phyloP scores from a whole-genome alignment of 2,113 vertebrate species.

The Sorex araneus region DNA sequence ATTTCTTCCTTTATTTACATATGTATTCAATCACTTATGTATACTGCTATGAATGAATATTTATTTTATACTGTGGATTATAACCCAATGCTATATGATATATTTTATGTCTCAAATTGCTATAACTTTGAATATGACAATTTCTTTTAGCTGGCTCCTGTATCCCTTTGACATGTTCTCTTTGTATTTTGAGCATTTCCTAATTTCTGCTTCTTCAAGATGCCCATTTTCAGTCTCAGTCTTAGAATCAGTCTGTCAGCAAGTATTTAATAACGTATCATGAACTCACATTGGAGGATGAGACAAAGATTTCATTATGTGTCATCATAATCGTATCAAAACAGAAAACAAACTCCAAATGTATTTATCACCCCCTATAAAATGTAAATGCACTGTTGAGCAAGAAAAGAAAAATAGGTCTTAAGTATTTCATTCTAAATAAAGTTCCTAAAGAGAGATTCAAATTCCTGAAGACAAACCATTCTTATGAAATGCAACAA shows the following conservation, averaged over 20 bases:
- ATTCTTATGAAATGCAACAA: not conserved
- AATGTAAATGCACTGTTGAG: not conserved
- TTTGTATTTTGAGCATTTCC: constrained; percentile 12
- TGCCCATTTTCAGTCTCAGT: not conserved
- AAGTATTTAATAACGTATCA: constrained; percentile 24
- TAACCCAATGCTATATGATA: not conserved
- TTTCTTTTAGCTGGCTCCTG: not conserved
- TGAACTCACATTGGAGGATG: not conserved
- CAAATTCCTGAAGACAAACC: constrained; percentile 27
- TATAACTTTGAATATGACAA: not conserved
- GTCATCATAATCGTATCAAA: not conserved
- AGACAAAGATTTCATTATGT: constrained; percentile 25
- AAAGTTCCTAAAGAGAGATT: constrained; percentile 11
- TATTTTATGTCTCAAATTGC: constrained; percentile 2
- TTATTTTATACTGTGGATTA: not conserved
- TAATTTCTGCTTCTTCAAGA: constrained; percentile 41
- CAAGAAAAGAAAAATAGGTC: not conserved
- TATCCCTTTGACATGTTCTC: not conserved
- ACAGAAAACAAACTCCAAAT: constrained; percentile 35
- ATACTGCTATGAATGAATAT: not conserved
- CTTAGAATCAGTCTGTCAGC: constrained; percentile 9
- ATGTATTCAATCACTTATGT: constrained; percentile 31
- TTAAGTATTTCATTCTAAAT: constrained; percentile 45
- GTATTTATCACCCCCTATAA: not conserved
- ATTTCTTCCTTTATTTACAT: not conserved